Conservation (phyloP, 2,888 invertebrate species). For the Iselma pallidipennis region DNA sequence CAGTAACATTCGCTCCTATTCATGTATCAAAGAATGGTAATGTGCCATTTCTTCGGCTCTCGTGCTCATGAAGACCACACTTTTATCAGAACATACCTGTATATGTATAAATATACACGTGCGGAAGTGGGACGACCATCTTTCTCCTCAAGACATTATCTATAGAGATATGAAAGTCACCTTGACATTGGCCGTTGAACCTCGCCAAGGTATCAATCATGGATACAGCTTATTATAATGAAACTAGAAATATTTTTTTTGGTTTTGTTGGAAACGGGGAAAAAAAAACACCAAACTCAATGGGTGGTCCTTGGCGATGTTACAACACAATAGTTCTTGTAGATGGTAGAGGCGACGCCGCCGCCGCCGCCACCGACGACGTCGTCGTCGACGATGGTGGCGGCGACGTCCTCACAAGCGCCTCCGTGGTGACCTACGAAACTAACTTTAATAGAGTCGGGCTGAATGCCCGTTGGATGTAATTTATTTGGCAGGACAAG, state of each 20-base stretch:
- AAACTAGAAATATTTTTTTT: not conserved
- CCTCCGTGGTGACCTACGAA: slow-evolving; percentile 52
- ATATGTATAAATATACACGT: slow-evolving; percentile 14
- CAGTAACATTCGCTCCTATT: too few relatives aligned
- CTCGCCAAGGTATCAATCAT: slow-evolving; percentile 42
- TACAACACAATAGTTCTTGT: not conserved
- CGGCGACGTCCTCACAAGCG: slow-evolving; percentile 29
- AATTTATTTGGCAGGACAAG: slow-evolving; percentile 57
- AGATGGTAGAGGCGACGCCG: not conserved
- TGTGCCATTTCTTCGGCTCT: too few relatives aligned
- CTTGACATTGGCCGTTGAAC: slow-evolving; percentile 45
- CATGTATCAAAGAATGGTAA: too few relatives aligned
- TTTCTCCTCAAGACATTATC: slow-evolving; percentile 15
- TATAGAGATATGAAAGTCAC: slow-evolving; percentile 41
- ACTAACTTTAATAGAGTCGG: slow-evolving; percentile 58
- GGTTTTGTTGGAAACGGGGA: not conserved
- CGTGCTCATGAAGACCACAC: too few relatives aligned
- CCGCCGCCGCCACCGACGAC: slow-evolving; percentile 3
- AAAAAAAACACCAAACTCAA: not conserved
- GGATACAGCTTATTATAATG: slow-evolving; percentile 12
- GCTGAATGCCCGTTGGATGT: slow-evolving; percentile 55
- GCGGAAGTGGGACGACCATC: slow-evolving; percentile 23
- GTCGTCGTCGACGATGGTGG: slow-evolving; percentile 10
- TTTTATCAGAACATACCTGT: too few relatives aligned
- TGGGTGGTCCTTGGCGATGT: slow-evolving; percentile 9